Conservation (phyloP, 2,888 invertebrate species). For the Malacosoma neustria region DNA sequence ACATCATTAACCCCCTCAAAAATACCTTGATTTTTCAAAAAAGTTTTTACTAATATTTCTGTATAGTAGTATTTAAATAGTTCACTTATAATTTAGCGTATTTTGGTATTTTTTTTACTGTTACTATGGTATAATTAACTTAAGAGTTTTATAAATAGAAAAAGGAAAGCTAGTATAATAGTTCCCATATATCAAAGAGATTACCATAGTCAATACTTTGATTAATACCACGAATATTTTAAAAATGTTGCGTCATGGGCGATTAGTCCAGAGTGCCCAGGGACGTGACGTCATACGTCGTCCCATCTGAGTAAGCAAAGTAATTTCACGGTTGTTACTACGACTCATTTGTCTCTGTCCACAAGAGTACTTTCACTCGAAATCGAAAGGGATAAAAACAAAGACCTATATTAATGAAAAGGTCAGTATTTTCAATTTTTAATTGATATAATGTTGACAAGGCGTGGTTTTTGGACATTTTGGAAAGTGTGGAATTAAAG, state of each 20-base stretch:
- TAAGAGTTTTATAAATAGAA: too few relatives aligned
- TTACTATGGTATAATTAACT: too few relatives aligned
- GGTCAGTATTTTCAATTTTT: not conserved
- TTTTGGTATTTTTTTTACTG: too few relatives aligned
- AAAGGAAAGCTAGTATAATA: too few relatives aligned
- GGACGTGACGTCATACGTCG: constrained; percentile 29
- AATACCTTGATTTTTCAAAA: too few relatives aligned
- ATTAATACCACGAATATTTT: constrained; percentile 40
- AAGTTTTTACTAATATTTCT: too few relatives aligned
- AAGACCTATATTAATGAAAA: constrained; percentile 6
- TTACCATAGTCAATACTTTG: constrained; percentile 27
- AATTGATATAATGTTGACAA: constrained; percentile 1
- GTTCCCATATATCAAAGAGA: constrained; percentile 37
- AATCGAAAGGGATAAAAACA: constrained; percentile 15
- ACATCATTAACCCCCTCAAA: too few relatives aligned
- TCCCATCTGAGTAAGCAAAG: constrained; percentile 35
- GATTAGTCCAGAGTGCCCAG: constrained; percentile 26
- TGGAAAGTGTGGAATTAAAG: not conserved
- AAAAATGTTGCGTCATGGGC: constrained; percentile 35
- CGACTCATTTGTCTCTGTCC: constrained; percentile 40
- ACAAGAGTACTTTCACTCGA: constrained; percentile 51
- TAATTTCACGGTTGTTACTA: constrained; percentile 26
- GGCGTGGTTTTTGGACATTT: not conserved
- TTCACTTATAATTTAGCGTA: too few relatives aligned
- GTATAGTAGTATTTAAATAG: too few relatives aligned